Percentiles rank a stretch among this genome's conserved stretches.
Conservation (phyloP, 2,888 invertebrate species). For the Drosophila gaucha region DNA sequence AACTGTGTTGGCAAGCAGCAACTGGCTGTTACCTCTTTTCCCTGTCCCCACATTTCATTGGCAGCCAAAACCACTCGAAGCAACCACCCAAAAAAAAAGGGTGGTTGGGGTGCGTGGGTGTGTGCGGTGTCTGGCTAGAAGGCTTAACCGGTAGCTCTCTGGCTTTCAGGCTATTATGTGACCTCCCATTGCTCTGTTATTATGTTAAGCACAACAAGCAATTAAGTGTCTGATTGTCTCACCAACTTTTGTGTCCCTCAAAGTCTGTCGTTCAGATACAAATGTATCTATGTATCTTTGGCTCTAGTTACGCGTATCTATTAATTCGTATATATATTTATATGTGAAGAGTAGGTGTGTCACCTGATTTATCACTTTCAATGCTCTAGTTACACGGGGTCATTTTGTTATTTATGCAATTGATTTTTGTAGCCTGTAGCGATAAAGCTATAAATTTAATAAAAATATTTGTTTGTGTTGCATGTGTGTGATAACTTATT, state of each 20-base stretch:
- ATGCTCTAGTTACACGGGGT: slow-evolving; percentile 32
- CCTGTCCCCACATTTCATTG: slow-evolving; percentile 55
- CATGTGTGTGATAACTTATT: too few species aligned
- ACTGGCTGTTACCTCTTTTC: slow-evolving; percentile 56
- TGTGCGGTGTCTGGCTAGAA: neutral
- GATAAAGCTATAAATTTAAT: neutral
- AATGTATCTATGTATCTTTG: slow-evolving; percentile 26
- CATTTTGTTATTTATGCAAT: slow-evolving; percentile 31
- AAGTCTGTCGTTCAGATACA: slow-evolving; percentile 13
- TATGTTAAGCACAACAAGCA: slow-evolving; percentile 77
- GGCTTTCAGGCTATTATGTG: slow-evolving; percentile 57
- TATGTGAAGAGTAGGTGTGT: slow-evolving; percentile 8
- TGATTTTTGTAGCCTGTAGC: slow-evolving; percentile 31
- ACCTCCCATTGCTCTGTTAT: slow-evolving; percentile 62
- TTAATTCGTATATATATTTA: slow-evolving; percentile 15
- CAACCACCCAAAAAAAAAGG: slow-evolving; percentile 51
- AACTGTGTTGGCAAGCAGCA: slow-evolving; percentile 70
- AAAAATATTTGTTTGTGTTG: neutral
- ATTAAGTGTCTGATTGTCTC: slow-evolving; percentile 63
- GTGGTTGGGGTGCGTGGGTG: slow-evolving; percentile 9
- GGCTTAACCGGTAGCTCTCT: neutral
- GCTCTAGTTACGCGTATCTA: slow-evolving; percentile 10
- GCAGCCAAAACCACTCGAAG: slow-evolving; percentile 68
- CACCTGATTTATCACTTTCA: slow-evolving; percentile 18
- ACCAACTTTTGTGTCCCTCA: too few species aligned